Base-by-base conservation (phyloP, 2,113 vertebrate species). In the Gallinago undulata region DNA sequence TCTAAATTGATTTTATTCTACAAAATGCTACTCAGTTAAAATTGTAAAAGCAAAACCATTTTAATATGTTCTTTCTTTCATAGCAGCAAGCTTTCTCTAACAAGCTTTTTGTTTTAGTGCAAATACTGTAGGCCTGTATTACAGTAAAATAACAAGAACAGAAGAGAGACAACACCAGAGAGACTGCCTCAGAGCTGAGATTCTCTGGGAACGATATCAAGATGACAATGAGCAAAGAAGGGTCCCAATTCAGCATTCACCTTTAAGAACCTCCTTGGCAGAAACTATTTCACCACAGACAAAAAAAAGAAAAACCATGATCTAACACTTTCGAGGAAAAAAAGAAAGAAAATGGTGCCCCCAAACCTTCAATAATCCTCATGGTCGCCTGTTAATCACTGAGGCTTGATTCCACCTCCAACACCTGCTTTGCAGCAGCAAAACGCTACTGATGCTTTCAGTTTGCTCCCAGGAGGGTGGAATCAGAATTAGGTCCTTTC, bases 81-180 rank as follows among this genome's bases (percentile, higher is more conserved):
- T 98, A 98, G 98, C 98, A 98, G 98, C 98, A 98, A 98, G 97
- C 97, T 98, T 98, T 97, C 97, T 95, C 98, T 98, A 97, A 98
- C 95, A 97, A 98, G 97, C 97, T 98, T 98, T 97, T 97, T 95
- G 75, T 93, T 97, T 98, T 98, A 98, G 98, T 98, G 98, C 98
- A 98, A 98, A 98, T 97, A 98, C 95, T 96, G 95, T 96, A 98
- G 97, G 98, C 97, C 96, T 97, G 96, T 96, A 96, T 97, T 97
- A 97, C 97, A 97, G 97, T 95, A 96, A 98, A 96, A 94, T 91
- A 91, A 96, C 50, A 87, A 93, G 90, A 97, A 97, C 78, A 88
- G 84, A 95, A 87, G 78, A 84, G 69, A 96, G 93, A 94, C 77
- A 93, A 89, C 77, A 84, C 69, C 96, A 94, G 93, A 94, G 96